Evolutionary conservation across 1,140 invertebrate genomes (phyloP).

Genomic region (Proctacanthus coquilletti): DNA sequence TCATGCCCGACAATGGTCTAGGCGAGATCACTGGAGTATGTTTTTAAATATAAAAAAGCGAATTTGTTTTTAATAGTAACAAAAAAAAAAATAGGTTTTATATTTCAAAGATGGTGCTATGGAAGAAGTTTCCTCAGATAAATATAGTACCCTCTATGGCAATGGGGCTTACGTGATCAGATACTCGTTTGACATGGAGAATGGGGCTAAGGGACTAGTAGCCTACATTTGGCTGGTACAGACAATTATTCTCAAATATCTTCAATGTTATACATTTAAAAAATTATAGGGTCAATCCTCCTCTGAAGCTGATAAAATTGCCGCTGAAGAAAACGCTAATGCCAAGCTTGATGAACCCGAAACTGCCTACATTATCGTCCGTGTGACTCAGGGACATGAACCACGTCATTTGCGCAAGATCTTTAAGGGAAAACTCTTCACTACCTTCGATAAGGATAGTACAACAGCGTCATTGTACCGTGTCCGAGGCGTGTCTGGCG

Average conservation of each 20-base stretch:
- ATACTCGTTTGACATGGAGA: slow-evolving; percentile 44
- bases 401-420: slow-evolving; percentile 60
- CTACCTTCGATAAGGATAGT: slow-evolving; percentile 44
- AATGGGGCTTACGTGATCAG: slow-evolving; percentile 63
- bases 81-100: too few relatives aligned
- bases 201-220: slow-evolving; percentile 37
- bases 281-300: slow-evolving; percentile 37
- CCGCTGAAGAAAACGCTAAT: slow-evolving; percentile 44
- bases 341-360: too few relatives aligned
- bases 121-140: slow-evolving; percentile 36
- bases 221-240: slow-evolving; percentile 68
- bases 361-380: too few relatives aligned
- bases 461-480: slow-evolving; percentile 51
- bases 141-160: slow-evolving; percentile 53
- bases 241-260: too few relatives aligned
- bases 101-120: too few relatives aligned
- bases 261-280: too few relatives aligned
- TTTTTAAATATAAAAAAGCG: too few relatives aligned
- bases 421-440: slow-evolving; percentile 54
- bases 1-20: slow-evolving; percentile 55
- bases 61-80: too few relatives aligned
- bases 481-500: slow-evolving; percentile 40
- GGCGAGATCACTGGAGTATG: too few relatives aligned
- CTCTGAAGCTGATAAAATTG: too few relatives aligned
- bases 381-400: slow-evolving; percentile 56